Conservation (phyloP, 2,888 invertebrate species). For the Sipha maydis region DNA sequence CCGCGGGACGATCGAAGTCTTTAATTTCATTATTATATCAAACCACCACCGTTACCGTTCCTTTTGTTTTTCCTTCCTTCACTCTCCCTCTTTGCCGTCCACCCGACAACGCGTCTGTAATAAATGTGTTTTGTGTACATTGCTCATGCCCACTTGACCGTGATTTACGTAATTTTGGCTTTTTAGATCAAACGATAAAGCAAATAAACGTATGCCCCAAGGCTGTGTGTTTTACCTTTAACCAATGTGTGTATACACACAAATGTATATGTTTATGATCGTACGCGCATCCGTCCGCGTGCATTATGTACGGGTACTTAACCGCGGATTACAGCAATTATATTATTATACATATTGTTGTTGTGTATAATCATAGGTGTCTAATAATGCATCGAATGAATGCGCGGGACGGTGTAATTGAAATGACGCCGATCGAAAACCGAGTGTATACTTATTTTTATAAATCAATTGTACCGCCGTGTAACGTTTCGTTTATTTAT, state of each 20-base stretch:
- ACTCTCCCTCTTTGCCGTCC: background rate
- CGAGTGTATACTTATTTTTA: background rate
- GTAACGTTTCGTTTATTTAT: too few relatives aligned
- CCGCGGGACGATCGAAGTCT: slow-evolving; percentile 39
- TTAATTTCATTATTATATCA: slow-evolving; percentile 51
- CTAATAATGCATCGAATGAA: background rate
- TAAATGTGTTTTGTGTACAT: slow-evolving; percentile 35
- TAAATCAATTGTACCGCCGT: too few relatives aligned
- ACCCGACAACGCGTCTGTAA: background rate
- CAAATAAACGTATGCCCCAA: slow-evolving; percentile 28
- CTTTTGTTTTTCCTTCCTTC: background rate
- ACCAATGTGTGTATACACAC: background rate
- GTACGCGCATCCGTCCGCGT: too few relatives aligned
- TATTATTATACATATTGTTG: background rate
- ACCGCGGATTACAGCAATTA: background rate
- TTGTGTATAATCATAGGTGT: background rate
- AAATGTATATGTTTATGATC: too few relatives aligned
- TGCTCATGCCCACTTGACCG: slow-evolving; percentile 12
- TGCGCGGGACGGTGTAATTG: background rate
- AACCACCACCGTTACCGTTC: background rate
- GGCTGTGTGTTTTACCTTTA: slow-evolving; percentile 43
- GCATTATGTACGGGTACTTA: background rate
- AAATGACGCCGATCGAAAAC: background rate
- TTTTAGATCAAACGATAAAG: slow-evolving; percentile 39
- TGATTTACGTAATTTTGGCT: slow-evolving; percentile 56